Base-by-base conservation (phyloP, 1,140 invertebrate species). In the Trichogramma pretiosum region DNA sequence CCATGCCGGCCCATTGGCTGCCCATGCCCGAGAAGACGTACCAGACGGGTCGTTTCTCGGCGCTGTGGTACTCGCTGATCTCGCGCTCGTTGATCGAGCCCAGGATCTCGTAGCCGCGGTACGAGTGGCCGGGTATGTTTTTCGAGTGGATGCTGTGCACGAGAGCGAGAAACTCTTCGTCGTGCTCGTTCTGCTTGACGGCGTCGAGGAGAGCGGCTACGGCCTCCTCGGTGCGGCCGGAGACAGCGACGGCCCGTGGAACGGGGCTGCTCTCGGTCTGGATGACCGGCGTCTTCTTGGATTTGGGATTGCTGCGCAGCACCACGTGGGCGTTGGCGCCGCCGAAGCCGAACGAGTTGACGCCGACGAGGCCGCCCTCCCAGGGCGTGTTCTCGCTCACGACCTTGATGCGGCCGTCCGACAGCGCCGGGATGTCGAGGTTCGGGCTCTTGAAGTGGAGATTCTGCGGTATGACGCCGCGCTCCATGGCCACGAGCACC, bases 321-420 rank as follows among this genome's bases (percentile, higher is more conserved):
- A 98, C 73, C 1, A 91, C 70, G 68, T 98, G 94, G 13, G 89
- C 92, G 73, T 98, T 98, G 18, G 93, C 89, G 38, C 95, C 95
- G 46, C 95, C 95, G 73, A 98, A 98, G 16, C 95, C 95, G 69
- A 98, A 98, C 3, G 91, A 96, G 69, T 97, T 98, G 2, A 98
- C 61, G 5, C 81, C 93, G 26, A 89, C 81, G 18, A 90, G 72
- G 11, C 89, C 89, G 14, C 91, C 90, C 26, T 86, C 82, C 83
- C 88, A 93, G 13, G 80, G 77, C 35, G 77, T 82, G 47, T 84
- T 79, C 61, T 84, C 78, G 53, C 83, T 77, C 3, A 98, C 87
- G 22, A 96, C 91, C 51, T 74, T 90, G 3, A 98, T 75, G 22
- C 84, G 72, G 1, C 94, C 94, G 63, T 96, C 89, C 22, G 64